phyloP scores from a whole-genome alignment of 2,888 invertebrate genomes.

The Lasioglossum calceatum region DNA sequence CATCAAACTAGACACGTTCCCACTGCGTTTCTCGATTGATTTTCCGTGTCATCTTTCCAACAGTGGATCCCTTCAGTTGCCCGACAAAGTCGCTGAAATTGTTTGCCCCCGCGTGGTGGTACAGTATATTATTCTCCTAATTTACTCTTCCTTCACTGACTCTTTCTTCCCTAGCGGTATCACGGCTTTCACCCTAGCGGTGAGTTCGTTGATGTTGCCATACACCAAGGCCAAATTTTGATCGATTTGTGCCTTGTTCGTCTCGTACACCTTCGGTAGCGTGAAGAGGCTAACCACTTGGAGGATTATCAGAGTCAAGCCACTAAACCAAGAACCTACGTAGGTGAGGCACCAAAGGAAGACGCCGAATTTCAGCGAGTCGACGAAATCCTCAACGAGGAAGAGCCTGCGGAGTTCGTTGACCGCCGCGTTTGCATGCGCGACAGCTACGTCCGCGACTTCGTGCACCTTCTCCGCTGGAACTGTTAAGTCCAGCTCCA shows the following conservation, averaged over 20 bases:
- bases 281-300: slow-evolving; percentile 97
- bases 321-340: slow-evolving; percentile 99
- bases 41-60: no score
- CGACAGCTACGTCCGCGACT: slow-evolving; percentile 93
- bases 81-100: no score
- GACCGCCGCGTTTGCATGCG: slow-evolving; percentile 93
- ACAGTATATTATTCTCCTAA: no score
- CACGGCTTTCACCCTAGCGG: slow-evolving; percentile 86
- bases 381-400: slow-evolving; percentile 98
- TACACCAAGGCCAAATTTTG: slow-evolving; percentile 95
- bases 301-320: slow-evolving; percentile 98
- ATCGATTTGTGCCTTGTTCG: slow-evolving; percentile 97
- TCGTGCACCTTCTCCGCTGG: slow-evolving; percentile 96
- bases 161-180: no score
- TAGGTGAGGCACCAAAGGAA: slow-evolving; percentile 98
- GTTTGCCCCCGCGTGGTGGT: no score
- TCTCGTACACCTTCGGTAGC: slow-evolving; percentile 97
- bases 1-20: no score
- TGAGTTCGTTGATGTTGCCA: slow-evolving; percentile 94
- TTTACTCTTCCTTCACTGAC: no score
- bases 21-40: no score
- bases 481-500: slow-evolving; percentile 94
- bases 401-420: slow-evolving; percentile 96
- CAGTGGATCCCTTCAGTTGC: no score
- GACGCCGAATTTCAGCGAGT: slow-evolving; percentile 97